Percentiles rank a stretch among this genome's conserved stretches.
phyloP scores from a whole-genome alignment of 1,140 invertebrate species.

The Diachasma alloeum region DNA sequence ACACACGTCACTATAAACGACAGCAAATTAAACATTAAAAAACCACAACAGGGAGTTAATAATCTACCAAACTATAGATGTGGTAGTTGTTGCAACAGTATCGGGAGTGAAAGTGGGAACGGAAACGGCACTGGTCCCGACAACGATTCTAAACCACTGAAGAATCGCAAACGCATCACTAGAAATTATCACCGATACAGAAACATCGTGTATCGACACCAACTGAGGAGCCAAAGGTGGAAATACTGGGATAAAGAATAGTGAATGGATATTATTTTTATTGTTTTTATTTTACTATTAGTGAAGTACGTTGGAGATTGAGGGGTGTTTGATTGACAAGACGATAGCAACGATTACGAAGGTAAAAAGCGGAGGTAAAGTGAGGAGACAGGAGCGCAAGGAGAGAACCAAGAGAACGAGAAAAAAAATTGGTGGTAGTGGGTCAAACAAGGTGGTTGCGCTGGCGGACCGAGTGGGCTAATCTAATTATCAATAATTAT shows the following conservation, averaged over 20 bases:
- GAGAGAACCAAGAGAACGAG: constrained; percentile 31
- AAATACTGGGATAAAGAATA: constrained; percentile 59
- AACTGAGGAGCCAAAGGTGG: constrained; percentile 56
- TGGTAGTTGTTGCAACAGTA: constrained; percentile 38
- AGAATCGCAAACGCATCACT: constrained; percentile 45
- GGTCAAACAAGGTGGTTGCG: constrained; percentile 27
- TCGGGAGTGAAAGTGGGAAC: constrained; percentile 43
- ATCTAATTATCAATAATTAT: not conserved
- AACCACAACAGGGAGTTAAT: constrained; percentile 27
- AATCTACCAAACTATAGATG: constrained; percentile 15
- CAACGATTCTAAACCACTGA: constrained; percentile 45
- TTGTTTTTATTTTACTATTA: constrained; percentile 6
- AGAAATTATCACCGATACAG: constrained; percentile 50
- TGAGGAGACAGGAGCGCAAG: constrained; percentile 22
- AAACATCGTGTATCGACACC: constrained; percentile 52
- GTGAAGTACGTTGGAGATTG: constrained; percentile 18
- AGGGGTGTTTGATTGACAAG: constrained; percentile 19
- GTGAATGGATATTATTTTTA: constrained; percentile 42
- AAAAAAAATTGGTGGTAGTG: constrained; percentile 30
- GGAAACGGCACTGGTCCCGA: constrained; percentile 44
- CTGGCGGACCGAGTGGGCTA: constrained; percentile 17
- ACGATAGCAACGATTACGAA: constrained; percentile 24
- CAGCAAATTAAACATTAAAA: constrained; percentile 45
- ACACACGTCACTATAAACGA: constrained; percentile 50
- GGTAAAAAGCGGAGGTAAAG: constrained; percentile 26